Conservation (phyloP, 1,140 invertebrate species). For the Drosophila tristis region DNA sequence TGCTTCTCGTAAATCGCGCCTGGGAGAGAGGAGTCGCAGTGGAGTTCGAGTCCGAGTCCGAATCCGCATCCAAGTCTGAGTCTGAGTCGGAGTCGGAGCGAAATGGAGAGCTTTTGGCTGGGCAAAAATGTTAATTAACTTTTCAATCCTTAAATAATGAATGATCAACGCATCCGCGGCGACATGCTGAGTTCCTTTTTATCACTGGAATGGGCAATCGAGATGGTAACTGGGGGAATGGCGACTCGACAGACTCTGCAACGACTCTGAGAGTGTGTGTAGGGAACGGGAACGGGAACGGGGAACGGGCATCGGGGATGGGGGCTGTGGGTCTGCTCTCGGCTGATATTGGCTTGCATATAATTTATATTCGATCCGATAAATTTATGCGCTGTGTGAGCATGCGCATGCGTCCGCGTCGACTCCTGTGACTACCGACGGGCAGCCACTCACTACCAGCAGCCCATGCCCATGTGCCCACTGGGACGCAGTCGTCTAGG, state of each 20-base stretch:
- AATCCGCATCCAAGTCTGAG: too few relatives aligned
- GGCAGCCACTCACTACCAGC: neutral
- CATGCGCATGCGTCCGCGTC: slow-evolving; percentile 63
- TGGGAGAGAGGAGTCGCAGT: slow-evolving; percentile 5
- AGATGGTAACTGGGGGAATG: neutral
- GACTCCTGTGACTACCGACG: slow-evolving; percentile 54
- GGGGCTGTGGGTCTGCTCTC: slow-evolving; percentile 38
- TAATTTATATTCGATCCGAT: slow-evolving; percentile 82
- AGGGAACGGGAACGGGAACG: too few relatives aligned
- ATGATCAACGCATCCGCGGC: slow-evolving; percentile 84
- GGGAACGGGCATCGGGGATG: neutral
- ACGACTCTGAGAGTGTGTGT: slow-evolving; percentile 1
- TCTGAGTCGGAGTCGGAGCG: neutral
- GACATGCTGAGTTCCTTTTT: slow-evolving; percentile 84
- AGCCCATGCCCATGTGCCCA: too few relatives aligned
- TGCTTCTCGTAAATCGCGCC: slow-evolving; percentile 70
- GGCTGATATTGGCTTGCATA: slow-evolving; percentile 79
- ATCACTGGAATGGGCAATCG: slow-evolving; percentile 59
- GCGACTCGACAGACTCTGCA: neutral
- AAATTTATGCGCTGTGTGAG: slow-evolving; percentile 79
- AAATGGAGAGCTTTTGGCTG: slow-evolving; percentile 52
- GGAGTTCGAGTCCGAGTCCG: too few relatives aligned
- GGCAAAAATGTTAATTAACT: slow-evolving; percentile 84
- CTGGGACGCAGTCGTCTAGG: slow-evolving; percentile 48
- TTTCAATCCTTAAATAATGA: slow-evolving; percentile 84